Conservation (phyloP, 2,113 vertebrate species). For the Callionymus lyra region DNA sequence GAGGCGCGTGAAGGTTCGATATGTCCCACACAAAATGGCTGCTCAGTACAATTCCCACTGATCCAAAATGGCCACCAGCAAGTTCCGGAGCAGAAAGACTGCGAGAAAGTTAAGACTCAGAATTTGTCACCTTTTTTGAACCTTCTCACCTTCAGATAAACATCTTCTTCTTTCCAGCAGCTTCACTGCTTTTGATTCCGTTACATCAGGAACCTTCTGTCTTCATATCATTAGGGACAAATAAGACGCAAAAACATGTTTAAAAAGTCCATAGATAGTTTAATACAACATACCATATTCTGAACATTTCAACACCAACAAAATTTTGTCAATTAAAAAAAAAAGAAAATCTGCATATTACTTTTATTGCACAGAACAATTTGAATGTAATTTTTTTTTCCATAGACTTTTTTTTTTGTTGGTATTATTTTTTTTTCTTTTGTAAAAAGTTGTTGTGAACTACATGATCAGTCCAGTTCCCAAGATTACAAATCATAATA, state of each 20-base stretch:
- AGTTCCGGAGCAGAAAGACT: too few relatives aligned
- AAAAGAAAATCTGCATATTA: slow-evolving; percentile 73
- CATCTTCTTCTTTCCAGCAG: too few relatives aligned
- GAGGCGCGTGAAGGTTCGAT: too few relatives aligned
- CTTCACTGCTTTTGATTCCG: too few relatives aligned
- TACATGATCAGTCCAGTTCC: slow-evolving; percentile 62
- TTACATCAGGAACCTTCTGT: too few relatives aligned
- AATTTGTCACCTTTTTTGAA: too few relatives aligned
- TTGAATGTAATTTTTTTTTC: slow-evolving; percentile 60
- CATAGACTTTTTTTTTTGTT: slow-evolving; percentile 57
- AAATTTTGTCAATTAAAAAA: slow-evolving; percentile 69
- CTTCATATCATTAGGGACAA: too few relatives aligned
- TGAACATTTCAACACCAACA: slow-evolving; percentile 76
- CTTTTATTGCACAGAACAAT: slow-evolving; percentile 77
- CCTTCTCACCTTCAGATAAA: too few relatives aligned
- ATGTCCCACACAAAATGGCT: too few relatives aligned
- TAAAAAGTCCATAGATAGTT: slow-evolving; percentile 72
- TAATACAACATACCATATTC: slow-evolving; percentile 77
- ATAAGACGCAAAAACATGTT: slow-evolving; percentile 30
- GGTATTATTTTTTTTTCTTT: slow-evolving; percentile 47
- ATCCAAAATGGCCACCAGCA: too few relatives aligned
- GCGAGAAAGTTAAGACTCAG: too few relatives aligned
- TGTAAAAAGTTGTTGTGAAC: slow-evolving; percentile 69
- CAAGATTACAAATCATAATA: slow-evolving; percentile 32
- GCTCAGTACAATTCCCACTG: too few relatives aligned